Evolutionary conservation across 2,113 vertebrate species (phyloP), one percentile per base, ranked within the genome.

Genomic region (Psilopogon haemacephalus): DNA sequence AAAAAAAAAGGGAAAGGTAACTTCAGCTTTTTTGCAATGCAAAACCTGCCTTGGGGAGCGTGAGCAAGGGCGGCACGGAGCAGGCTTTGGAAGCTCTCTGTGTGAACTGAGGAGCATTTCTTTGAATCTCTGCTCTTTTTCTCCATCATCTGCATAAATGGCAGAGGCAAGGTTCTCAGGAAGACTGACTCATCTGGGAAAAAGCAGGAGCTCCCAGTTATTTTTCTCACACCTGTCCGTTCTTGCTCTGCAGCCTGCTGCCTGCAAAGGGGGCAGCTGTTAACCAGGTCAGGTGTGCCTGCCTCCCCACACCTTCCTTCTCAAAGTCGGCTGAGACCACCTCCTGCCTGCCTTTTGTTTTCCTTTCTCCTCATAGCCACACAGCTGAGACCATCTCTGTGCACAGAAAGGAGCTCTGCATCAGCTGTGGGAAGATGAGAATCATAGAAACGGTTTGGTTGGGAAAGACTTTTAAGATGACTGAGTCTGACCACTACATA

Each of bases 101-200:
- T 6, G 21, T 37, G 58, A 69, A 84, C 21, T 58, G 63, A 52
- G 73, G 46, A 86, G 38, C 64, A 68, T 69, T 67, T 30, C 90
- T 95, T 88, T 90, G 91, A 94, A 81, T 84, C 60, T 91, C 33
- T 1, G 2, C 35, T 70, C 13, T 56, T 77, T 78, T 75, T 86
- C 59, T 60, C 60, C 44, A 33, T 72, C 70, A 68, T 71, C 46
- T 93, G 88, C 74, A 86, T 86, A 93, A 85, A 81, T 44, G 59
- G 71, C 65, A 92, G 84, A 95, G 91, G 88, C 81, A 84, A 65
- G 32, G 35, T 44, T 84, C 82, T 87, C 88, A 94, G 82, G 65
- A 93, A 95, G 60, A 62, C n/a, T 97, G 97, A 97, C 62, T 98
- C 96, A 97, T 12, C 59, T 97, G 96, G 96, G 97, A 96, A 97